Conservation (phyloP, 2,113 vertebrate species). For the Dromiciops gliroides region DNA sequence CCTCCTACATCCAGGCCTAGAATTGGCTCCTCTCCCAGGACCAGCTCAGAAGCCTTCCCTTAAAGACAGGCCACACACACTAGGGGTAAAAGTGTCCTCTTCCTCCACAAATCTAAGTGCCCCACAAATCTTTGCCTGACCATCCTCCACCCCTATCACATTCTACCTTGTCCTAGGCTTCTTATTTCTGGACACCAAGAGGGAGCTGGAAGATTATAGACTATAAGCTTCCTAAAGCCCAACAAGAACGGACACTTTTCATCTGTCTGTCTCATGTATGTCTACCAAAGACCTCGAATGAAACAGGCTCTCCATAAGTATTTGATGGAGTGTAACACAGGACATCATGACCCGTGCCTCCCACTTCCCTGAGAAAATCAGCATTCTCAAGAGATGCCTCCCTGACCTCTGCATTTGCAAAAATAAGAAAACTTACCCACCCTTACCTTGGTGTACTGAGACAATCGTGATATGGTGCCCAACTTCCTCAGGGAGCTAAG, state of each 20-base stretch:
- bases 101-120: neutral
- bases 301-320: neutral
- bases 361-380: neutral
- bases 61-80: neutral
- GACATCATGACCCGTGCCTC: neutral
- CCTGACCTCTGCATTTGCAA: neutral
- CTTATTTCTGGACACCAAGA: neutral
- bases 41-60: neutral
- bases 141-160: no score
- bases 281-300: neutral
- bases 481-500: neutral
- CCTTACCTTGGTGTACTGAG: neutral
- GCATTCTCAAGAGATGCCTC: neutral
- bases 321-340: neutral
- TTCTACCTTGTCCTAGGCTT: neutral
- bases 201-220: neutral
- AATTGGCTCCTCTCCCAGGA: neutral
- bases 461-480: neutral
- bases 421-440: neutral
- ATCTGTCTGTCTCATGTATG: neutral
- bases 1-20: neutral
- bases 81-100: neutral
- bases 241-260: neutral
- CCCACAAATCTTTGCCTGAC: neutral
- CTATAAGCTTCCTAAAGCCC: neutral